Evolutionary conservation across 2,113 vertebrate species (phyloP).

Genomic region (Mesocricetus auratus): DNA sequence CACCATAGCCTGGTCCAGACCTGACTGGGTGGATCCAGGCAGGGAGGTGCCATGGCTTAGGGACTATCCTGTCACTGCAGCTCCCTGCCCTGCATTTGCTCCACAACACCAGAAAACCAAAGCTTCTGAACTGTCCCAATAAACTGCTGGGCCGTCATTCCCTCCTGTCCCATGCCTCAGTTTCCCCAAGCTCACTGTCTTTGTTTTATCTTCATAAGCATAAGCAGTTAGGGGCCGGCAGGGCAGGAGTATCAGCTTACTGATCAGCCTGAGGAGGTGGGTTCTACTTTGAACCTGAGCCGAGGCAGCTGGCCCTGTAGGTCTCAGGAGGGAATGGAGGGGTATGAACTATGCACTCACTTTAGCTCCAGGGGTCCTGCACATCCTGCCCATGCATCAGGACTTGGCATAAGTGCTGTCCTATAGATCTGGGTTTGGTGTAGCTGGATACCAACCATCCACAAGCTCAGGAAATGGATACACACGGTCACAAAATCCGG

Average conservation of each 20-base stretch:
- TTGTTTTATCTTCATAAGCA: background rate
- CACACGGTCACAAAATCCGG: background rate
- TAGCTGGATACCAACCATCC: background rate
- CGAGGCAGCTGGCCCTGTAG: background rate
- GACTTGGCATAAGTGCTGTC: background rate
- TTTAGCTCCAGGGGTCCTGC: background rate
- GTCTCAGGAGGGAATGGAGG: background rate
- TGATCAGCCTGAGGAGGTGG: background rate
- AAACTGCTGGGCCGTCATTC: background rate
- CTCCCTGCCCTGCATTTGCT: background rate
- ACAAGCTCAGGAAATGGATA: background rate
- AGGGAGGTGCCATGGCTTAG: background rate
- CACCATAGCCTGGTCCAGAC: background rate
- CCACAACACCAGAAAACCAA: background rate
- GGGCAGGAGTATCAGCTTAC: background rate
- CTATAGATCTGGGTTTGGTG: background rate
- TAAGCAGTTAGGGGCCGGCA: background rate
- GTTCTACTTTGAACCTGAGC: background rate
- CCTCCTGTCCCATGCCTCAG: background rate
- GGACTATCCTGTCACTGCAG: no score
- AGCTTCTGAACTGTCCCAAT: background rate
- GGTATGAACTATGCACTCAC: rapidly evolving
- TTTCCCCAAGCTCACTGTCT: background rate
- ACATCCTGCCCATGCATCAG: background rate
- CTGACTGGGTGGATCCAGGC: background rate